Percentiles rank a stretch among this genome's conserved stretches.
phyloP scores from a whole-genome alignment of 2,113 vertebrate genomes.

The Dryoscopus gambensis region DNA sequence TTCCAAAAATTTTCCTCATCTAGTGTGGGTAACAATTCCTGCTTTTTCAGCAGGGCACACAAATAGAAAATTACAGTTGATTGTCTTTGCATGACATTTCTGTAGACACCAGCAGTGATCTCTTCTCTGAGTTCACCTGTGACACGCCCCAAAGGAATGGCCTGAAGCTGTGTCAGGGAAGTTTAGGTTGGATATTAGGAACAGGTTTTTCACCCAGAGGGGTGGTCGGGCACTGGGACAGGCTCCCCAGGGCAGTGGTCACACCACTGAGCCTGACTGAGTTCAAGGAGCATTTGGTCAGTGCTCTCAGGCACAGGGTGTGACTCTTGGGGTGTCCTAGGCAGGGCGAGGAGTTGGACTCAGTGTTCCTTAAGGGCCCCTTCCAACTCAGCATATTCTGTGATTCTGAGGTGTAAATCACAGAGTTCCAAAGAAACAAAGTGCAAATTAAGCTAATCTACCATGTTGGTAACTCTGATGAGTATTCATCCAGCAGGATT shows the following conservation, averaged over 20 bases:
- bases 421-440: neutral
- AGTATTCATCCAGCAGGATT: neutral
- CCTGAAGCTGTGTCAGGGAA: neutral
- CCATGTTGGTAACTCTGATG: neutral
- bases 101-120: neutral
- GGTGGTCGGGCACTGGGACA: neutral
- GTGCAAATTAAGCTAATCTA: neutral
- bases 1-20: neutral
- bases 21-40: neutral
- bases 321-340: neutral
- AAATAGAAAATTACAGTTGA: neutral
- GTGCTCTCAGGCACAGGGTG: rapidly evolving
- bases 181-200: neutral
- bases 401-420: neutral
- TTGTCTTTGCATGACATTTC: neutral
- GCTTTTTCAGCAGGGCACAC: neutral
- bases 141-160: neutral
- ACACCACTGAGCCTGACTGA: neutral
- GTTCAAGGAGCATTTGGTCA: neutral
- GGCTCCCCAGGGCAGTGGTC: neutral
- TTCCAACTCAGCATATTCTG: neutral
- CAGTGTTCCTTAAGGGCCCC: neutral
- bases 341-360: neutral
- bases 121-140: neutral
- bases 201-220: neutral